Evolutionary conservation across 1,140 invertebrate species (phyloP).

Genomic region (Papilio polytes): DNA sequence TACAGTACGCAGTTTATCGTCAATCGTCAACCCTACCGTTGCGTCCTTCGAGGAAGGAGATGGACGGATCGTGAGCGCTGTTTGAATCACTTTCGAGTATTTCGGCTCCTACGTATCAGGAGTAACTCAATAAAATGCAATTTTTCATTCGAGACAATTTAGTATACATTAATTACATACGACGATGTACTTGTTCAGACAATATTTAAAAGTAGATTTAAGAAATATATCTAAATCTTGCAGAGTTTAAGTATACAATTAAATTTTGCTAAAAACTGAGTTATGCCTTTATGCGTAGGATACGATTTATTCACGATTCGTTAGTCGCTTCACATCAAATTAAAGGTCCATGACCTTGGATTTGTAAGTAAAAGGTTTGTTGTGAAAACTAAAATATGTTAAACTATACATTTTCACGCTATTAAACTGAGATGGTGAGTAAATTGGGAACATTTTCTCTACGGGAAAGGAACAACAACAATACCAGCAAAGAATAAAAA

Average conservation of each 20-base stretch:
- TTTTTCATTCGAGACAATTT: neutral
- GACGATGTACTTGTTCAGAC: too few relatives aligned
- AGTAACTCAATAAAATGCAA: neutral
- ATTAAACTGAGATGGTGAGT: too few relatives aligned
- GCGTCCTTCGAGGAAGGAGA: slow-evolving; percentile 12
- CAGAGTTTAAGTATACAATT: neutral
- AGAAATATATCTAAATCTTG: neutral
- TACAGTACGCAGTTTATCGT: neutral
- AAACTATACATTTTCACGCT: too few relatives aligned
- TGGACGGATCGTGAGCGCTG: neutral
- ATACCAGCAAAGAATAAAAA: too few relatives aligned
- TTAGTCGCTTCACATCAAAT: neutral
- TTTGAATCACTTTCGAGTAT: slow-evolving; percentile 16
- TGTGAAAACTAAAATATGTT: neutral
- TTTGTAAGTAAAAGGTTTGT: slow-evolving; percentile 1
- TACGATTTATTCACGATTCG: neutral
- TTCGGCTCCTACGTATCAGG: neutral
- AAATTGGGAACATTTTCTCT: too few relatives aligned
- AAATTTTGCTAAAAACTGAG: neutral
- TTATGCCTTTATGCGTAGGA: neutral
- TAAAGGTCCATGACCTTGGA: neutral
- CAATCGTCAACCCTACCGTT: slow-evolving; percentile 9
- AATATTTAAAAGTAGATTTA: neutral
- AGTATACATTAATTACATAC: neutral
- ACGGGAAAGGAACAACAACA: too few relatives aligned